Evolutionary conservation across 2,113 vertebrate species (phyloP).

Genomic region (Willisornis vidua): DNA sequence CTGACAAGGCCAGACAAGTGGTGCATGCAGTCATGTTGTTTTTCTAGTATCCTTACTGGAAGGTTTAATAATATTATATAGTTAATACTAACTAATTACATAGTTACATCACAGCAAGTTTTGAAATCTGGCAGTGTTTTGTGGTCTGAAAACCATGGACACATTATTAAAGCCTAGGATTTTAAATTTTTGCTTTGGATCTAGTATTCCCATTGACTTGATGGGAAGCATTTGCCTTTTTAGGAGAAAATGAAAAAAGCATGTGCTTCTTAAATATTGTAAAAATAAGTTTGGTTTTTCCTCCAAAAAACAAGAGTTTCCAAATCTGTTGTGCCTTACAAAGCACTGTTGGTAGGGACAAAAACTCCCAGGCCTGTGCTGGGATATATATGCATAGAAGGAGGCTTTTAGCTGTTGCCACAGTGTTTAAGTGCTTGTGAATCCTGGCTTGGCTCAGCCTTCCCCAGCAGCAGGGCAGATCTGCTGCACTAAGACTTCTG

Average conservation of each 20-base stretch:
- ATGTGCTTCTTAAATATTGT: not conserved
- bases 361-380: not conserved
- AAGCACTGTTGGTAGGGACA: not conserved
- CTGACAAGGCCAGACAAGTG: not conserved
- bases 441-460: not conserved
- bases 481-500: not conserved
- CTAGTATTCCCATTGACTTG: not conserved
- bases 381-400: not conserved
- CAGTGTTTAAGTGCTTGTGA: not conserved
- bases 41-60: not conserved
- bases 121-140: not conserved
- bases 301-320: not conserved
- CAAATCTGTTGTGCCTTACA: not conserved
- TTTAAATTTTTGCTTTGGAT: not conserved
- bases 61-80: not conserved
- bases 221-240: not conserved
- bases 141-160: not conserved
- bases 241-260: not conserved
- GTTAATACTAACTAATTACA: not conserved
- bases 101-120: not conserved
- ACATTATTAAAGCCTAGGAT: not conserved
- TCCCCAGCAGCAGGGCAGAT: not conserved
- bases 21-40: not conserved
- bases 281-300: not conserved
- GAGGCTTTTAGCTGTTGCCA: not conserved